Conservation (phyloP, 1,140 invertebrate genomes). For the Drosophila yakuba region DNA sequence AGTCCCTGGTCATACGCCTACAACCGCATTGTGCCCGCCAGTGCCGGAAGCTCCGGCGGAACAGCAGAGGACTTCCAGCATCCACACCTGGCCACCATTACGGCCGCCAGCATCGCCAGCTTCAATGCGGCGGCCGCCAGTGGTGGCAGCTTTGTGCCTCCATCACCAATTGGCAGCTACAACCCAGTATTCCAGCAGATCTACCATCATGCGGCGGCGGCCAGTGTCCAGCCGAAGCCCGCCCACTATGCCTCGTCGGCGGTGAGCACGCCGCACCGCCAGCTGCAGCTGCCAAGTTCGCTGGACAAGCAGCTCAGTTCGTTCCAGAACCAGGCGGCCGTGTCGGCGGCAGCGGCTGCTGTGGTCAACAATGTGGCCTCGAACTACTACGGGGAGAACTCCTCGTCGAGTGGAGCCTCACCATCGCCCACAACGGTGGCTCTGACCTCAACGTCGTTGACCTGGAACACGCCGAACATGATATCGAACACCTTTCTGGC, state of each 20-base stretch:
- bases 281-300: constrained; percentile 76
- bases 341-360: constrained; percentile 73
- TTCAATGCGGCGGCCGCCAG: constrained; percentile 80
- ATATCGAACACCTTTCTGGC: constrained; percentile 83
- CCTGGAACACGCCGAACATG: constrained; percentile 81
- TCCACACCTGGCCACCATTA: constrained; percentile 76
- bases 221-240: constrained; percentile 80
- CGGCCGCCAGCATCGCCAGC: constrained; percentile 75
- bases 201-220: constrained; percentile 82
- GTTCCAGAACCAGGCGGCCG: constrained; percentile 82
- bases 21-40: constrained; percentile 80
- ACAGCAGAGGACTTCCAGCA: constrained; percentile 81
- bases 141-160: constrained; percentile 80
- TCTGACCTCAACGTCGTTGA: constrained; percentile 74
- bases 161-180: constrained; percentile 81
- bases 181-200: constrained; percentile 84
- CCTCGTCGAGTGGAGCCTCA: constrained; percentile 79
- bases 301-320: constrained; percentile 78
- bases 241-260: constrained; percentile 80
- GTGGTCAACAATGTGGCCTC: constrained; percentile 78
- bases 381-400: constrained; percentile 83
- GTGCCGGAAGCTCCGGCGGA: constrained; percentile 66
- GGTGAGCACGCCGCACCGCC: constrained; percentile 78
- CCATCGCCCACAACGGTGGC: constrained; percentile 81
- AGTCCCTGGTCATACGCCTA: constrained; percentile 83